Evolutionary conservation across 2,888 invertebrate genomes (phyloP).

Genomic region (Tachina fera): DNA sequence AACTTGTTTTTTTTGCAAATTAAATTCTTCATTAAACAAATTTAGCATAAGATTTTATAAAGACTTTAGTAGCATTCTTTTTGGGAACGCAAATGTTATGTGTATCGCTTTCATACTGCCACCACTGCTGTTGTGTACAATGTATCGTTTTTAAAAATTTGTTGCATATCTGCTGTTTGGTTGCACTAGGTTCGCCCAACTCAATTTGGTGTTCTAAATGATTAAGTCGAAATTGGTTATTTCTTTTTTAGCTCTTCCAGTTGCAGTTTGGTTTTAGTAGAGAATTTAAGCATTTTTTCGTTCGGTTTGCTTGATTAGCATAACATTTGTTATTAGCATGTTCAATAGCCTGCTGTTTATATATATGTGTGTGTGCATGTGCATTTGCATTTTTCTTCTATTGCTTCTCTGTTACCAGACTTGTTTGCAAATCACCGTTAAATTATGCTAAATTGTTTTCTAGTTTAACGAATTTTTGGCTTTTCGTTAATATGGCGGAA

Average conservation of each 20-base stretch:
- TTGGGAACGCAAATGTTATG: neutral
- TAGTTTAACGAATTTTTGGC: slow-evolving; percentile 57
- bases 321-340: slow-evolving; percentile 60
- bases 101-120: neutral
- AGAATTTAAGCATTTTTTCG: slow-evolving; percentile 53
- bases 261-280: slow-evolving; percentile 11
- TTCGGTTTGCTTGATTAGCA: slow-evolving; percentile 60
- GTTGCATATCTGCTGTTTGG: slow-evolving; percentile 2
- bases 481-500: slow-evolving; percentile 20
- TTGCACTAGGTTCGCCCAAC: slow-evolving; percentile 12
- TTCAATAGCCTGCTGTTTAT: slow-evolving; percentile 16
- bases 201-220: slow-evolving; percentile 18
- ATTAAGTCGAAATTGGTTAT: slow-evolving; percentile 6
- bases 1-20: no score
- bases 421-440: slow-evolving; percentile 30
- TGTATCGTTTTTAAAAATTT: neutral
- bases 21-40: neutral
- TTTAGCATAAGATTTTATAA: neutral
- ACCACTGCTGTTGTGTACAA: slow-evolving; percentile 12
- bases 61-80: no score
- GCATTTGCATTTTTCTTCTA: neutral
- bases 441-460: slow-evolving; percentile 58
- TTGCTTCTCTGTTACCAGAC: neutral
- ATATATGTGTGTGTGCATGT: neutral
- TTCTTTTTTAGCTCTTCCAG: neutral